phyloP scores from a whole-genome alignment of 2,113 vertebrate genomes.

The Notothenia coriiceps region DNA sequence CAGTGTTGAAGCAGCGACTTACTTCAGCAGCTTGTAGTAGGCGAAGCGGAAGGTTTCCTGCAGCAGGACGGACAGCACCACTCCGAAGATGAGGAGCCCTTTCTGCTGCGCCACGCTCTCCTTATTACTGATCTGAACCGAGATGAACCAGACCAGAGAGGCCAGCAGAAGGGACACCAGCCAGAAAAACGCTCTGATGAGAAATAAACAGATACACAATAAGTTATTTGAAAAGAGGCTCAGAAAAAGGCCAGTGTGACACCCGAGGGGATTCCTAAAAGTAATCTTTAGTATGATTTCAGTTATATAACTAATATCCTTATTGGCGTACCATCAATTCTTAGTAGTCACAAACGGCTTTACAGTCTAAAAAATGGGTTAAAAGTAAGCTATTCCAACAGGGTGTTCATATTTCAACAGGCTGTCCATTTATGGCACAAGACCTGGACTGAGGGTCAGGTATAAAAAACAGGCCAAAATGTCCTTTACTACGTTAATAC shows the following conservation, averaged over 20 bases:
- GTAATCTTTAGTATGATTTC: neutral
- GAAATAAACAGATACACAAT: neutral
- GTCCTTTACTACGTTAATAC: neutral
- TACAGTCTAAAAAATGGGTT: neutral
- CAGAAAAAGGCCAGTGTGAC: neutral
- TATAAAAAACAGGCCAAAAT: neutral
- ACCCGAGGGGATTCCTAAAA: neutral
- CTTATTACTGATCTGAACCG: slow-evolving; percentile 81
- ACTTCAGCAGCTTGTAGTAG: slow-evolving; percentile 86
- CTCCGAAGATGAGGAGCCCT: slow-evolving; percentile 85
- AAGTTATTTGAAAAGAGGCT: neutral
- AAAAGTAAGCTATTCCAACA: neutral
- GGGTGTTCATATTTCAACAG: neutral
- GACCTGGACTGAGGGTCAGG: neutral
- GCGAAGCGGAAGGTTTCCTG: slow-evolving; percentile 85
- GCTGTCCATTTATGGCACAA: neutral
- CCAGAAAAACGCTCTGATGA: slow-evolving; percentile 83
- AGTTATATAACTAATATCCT: neutral
- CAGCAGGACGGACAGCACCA: slow-evolving; percentile 84
- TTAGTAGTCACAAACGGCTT: neutral
- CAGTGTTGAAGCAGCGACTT: slow-evolving; percentile 47
- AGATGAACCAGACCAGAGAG: slow-evolving; percentile 84
- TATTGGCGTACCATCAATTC: neutral
- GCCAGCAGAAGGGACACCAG: slow-evolving; percentile 86
- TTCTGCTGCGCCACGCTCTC: slow-evolving; percentile 79